phyloP scores from a whole-genome alignment of 2,888 invertebrate species.

The Lissonota sp. region DNA sequence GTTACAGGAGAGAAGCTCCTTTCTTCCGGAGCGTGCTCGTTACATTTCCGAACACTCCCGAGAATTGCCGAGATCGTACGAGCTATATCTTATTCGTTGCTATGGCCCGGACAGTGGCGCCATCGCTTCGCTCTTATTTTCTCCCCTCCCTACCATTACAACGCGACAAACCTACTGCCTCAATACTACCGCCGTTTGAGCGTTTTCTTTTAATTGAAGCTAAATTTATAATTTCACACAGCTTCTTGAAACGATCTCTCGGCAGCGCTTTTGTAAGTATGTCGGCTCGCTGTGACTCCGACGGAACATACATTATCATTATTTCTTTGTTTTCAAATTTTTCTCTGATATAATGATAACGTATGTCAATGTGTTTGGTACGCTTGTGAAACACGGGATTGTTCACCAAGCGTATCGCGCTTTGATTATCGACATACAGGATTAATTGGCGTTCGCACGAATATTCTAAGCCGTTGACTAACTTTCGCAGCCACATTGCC shows the following conservation, averaged over 20 bases:
- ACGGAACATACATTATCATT: background rate
- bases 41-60: background rate
- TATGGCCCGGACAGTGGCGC: background rate
- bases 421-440: slow-evolving; percentile 63
- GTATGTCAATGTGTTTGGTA: slow-evolving; percentile 64
- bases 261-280: background rate
- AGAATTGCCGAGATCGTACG: background rate
- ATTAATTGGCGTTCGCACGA: background rate
- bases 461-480: slow-evolving; percentile 53
- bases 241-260: background rate
- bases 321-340: background rate
- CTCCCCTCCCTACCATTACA: background rate
- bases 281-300: background rate
- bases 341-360: slow-evolving; percentile 62
- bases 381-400: slow-evolving; percentile 63
- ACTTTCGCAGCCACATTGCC: slow-evolving; percentile 51
- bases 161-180: too few relatives aligned
- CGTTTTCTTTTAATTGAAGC: background rate
- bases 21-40: too few relatives aligned
- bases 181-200: background rate
- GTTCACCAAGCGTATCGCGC: slow-evolving; percentile 55
- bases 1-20: too few relatives aligned
- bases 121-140: background rate
- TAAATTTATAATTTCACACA: background rate
- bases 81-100: background rate